Percentiles rank a stretch among this genome's conserved stretches.
Evolutionary conservation across 1,140 invertebrate genomes (phyloP).

Genomic region (Drosophila serrata): DNA sequence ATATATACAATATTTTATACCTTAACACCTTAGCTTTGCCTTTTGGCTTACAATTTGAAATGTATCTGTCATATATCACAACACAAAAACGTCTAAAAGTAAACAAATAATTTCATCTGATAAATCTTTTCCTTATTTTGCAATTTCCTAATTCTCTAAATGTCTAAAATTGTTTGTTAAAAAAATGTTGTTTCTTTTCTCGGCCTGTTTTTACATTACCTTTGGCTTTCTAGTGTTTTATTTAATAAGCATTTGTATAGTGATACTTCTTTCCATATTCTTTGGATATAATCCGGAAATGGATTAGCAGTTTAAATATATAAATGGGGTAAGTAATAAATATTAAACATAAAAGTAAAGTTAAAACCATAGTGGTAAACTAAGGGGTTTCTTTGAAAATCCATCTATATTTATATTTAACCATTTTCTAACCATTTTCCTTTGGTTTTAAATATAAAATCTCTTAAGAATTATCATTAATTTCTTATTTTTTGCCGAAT

Average conservation of each 20-base stretch:
- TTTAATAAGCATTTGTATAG: conserved; percentile 15
- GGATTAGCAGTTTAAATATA: too few species aligned
- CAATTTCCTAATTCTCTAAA: not conserved
- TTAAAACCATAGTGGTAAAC: not conserved
- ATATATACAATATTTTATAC: too few species aligned
- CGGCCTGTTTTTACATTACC: conserved; percentile 15
- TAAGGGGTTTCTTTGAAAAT: not conserved
- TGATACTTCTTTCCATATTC: conserved; percentile 11
- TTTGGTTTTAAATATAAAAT: not conserved
- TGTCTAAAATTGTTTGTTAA: not conserved
- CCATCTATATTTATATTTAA: not conserved
- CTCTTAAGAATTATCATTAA: conserved; percentile 4
- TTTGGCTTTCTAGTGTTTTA: conserved; percentile 37
- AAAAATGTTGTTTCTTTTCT: conserved; percentile 15
- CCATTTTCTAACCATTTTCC: not conserved
- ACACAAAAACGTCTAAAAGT: not conserved
- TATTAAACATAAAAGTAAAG: too few species aligned
- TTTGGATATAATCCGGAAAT: not conserved
- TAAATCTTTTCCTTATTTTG: not conserved
- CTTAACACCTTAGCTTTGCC: not conserved
- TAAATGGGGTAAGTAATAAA: conserved; percentile 5
- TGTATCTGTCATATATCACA: not conserved
- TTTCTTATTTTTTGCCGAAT: not conserved
- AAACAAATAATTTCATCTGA: not conserved
- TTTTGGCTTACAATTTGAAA: not conserved